Percentiles rank a stretch among this genome's conserved stretches.
Conservation (phyloP, 1,140 invertebrate genomes). For the Eueides isabella region DNA sequence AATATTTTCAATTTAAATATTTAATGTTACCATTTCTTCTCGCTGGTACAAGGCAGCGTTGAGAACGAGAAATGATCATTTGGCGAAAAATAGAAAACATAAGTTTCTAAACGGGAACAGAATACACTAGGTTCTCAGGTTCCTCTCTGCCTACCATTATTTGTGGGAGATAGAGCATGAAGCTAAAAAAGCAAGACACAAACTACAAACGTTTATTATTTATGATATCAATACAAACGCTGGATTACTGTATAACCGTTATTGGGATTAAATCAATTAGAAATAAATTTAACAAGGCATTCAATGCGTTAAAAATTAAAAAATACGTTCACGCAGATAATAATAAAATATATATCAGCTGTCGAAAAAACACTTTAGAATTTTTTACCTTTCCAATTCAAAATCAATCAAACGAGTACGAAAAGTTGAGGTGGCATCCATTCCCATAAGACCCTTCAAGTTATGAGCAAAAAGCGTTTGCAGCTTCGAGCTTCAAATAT, state of each 20-base stretch:
- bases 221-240: background rate
- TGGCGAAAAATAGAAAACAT: too few relatives aligned
- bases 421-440: conserved; percentile 32
- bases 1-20: too few relatives aligned
- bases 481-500: too few relatives aligned
- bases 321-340: conserved; percentile 35
- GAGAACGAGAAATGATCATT: too few relatives aligned
- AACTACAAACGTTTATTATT: background rate
- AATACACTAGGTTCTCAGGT: too few relatives aligned
- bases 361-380: conserved; percentile 60
- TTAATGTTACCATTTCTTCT: too few relatives aligned
- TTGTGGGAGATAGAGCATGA: too few relatives aligned
- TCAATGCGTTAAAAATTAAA: conserved; percentile 27
- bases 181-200: background rate
- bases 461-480: conserved; percentile 36
- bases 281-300: conserved; percentile 23
- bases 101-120: too few relatives aligned
- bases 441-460: conserved; percentile 21
- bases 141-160: too few relatives aligned
- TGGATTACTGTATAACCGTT: background rate
- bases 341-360: conserved; percentile 49
- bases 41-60: too few relatives aligned
- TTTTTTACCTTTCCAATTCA: conserved; percentile 55
- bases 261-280: conserved; percentile 9
- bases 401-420: conserved; percentile 60